A percentile compares a stretch with the other conserved stretches of the same genome.
Conservation (phyloP, 2,888 invertebrate species). For the Drosophila peninsularis region DNA sequence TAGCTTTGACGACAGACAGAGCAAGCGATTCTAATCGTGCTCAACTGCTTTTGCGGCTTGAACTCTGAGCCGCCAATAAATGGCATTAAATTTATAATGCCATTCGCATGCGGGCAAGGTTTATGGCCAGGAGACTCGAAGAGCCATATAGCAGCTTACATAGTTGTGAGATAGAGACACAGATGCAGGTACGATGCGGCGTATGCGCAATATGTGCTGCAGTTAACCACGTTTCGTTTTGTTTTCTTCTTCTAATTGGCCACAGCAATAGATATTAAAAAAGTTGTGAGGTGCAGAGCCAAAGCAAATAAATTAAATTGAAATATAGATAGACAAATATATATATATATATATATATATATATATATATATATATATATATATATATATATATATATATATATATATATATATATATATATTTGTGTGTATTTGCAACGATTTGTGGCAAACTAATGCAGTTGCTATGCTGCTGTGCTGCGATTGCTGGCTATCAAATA, state of each 20-base stretch:
- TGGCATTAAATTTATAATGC: constrained; percentile 56
- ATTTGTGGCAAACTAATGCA: constrained; percentile 48
- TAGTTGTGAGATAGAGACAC: background rate
- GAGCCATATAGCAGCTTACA: constrained; percentile 12
- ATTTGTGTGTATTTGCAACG: constrained; percentile 22
- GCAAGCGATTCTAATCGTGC: constrained; percentile 38
- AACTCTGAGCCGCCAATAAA: constrained; percentile 46
- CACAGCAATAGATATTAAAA: constrained; percentile 56
- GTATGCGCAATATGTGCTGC: constrained; percentile 58
- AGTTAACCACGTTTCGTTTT: constrained; percentile 28
- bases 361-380: no score
- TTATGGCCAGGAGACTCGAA: constrained; percentile 20
- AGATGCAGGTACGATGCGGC: constrained; percentile 47
- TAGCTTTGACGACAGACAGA: constrained; percentile 33
- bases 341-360: background rate
- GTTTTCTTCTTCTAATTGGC: constrained; percentile 56
- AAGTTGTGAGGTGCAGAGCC: constrained; percentile 33
- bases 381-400: constrained; percentile 42
- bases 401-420: background rate
- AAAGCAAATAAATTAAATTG: constrained; percentile 66
- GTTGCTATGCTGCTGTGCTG: constrained; percentile 24
- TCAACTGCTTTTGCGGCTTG: constrained; percentile 16
- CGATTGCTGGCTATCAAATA: constrained; percentile 41
- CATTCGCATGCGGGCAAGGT: constrained; percentile 37
- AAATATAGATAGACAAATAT: constrained; percentile 31